Conservation (phyloP, 2,888 invertebrate genomes). For the Sericinus montela region DNA sequence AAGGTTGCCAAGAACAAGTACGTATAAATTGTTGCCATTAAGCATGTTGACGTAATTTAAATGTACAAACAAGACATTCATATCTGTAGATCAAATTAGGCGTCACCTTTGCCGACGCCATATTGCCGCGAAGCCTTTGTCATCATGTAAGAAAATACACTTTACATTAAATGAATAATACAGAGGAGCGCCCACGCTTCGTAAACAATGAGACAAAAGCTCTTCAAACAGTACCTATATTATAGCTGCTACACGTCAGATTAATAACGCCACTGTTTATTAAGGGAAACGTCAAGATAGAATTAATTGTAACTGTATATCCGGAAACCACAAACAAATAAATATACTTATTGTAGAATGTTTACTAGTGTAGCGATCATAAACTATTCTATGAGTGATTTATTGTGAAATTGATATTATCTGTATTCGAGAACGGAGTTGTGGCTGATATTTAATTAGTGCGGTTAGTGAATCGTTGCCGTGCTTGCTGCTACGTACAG, state of each 20-base stretch:
- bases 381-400: conserved; percentile 27
- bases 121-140: conserved; percentile 50
- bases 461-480: conserved; percentile 50
- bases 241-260: conserved; percentile 26
- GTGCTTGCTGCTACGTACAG: conserved; percentile 32
- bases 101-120: conserved; percentile 30
- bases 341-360: conserved; percentile 28
- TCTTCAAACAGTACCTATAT: conserved; percentile 30
- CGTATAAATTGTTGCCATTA: conserved; percentile 3
- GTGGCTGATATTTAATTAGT: conserved; percentile 51
- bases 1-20: neutral
- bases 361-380: conserved; percentile 22
- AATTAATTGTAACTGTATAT: conserved; percentile 29
- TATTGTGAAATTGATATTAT: conserved; percentile 33
- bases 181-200: conserved; percentile 64
- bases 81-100: conserved; percentile 8
- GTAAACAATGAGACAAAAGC: conserved; percentile 54
- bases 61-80: conserved; percentile 10
- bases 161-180: conserved; percentile 60
- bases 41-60: conserved; percentile 16
- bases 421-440: conserved; percentile 47
- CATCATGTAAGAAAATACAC: conserved; percentile 53
- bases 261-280: conserved; percentile 28
- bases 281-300: conserved; percentile 26
- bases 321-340: conserved; percentile 29